A percentile compares a stretch with the other conserved stretches of the same genome.
Conservation (phyloP, 2,888 invertebrate species). For the Pterobdella sp. region DNA sequence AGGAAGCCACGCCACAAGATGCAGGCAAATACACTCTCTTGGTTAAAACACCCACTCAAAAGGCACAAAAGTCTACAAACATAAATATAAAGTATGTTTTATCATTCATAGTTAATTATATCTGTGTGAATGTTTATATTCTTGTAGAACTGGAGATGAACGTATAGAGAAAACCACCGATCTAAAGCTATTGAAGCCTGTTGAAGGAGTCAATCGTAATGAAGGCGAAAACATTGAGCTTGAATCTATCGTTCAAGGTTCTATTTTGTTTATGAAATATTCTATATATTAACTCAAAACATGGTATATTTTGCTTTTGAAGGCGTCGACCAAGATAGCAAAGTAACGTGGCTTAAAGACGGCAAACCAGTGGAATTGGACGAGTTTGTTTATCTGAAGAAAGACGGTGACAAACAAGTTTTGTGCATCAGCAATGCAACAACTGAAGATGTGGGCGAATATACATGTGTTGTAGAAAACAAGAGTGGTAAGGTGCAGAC, state of each 20-base stretch:
- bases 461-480: neutral
- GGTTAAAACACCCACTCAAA: slow-evolving; percentile 8
- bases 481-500: slow-evolving; percentile 12
- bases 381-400: slow-evolving; percentile 34
- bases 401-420: slow-evolving; percentile 25
- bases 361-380: slow-evolving; percentile 32
- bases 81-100: neutral
- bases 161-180: neutral
- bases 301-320: neutral
- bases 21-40: slow-evolving; percentile 2
- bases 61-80: slow-evolving; percentile 5
- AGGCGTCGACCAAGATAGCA: neutral
- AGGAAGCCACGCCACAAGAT: neutral
- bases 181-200: neutral
- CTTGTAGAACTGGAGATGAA: slow-evolving; percentile 1
- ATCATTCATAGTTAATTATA: too few relatives aligned
- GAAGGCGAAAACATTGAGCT: neutral
- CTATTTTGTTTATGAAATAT: neutral
- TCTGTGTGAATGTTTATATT: neutral
- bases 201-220: neutral
- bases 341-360: slow-evolving; percentile 22
- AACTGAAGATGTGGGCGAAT: slow-evolving; percentile 2
- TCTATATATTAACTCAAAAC: neutral
- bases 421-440: slow-evolving; percentile 10
- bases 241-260: neutral